phyloP scores from a whole-genome alignment of 2,797 vertebrate genomes.

The Telmatherina bonti region DNA sequence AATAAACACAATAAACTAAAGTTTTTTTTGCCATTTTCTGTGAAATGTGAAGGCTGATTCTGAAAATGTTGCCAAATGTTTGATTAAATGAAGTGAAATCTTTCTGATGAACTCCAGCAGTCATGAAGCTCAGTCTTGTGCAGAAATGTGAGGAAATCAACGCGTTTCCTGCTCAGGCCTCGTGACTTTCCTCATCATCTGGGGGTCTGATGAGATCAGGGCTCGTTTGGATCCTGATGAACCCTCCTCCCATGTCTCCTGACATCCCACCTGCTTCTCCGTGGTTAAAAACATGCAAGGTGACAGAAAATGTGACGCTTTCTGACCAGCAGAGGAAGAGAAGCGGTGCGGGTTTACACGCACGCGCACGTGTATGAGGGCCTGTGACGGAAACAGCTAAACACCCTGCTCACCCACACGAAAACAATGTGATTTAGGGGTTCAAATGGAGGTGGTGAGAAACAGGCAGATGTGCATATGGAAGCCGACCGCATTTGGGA shows the following conservation, averaged over 20 bases:
- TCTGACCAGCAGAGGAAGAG: background rate
- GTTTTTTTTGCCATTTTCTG: no score
- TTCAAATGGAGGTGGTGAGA: background rate
- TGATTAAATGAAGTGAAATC: no score
- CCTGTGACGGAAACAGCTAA: background rate
- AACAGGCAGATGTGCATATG: constrained; percentile 54
- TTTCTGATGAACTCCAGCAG: no score
- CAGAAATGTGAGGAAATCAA: background rate
- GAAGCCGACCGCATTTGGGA: constrained; percentile 54
- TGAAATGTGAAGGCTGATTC: no score
- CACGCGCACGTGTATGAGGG: background rate
- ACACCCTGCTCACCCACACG: background rate
- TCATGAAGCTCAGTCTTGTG: background rate
- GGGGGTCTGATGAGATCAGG: background rate
- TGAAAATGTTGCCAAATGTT: no score
- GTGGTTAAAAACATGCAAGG: background rate
- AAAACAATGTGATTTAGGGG: background rate
- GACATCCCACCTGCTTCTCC: no score
- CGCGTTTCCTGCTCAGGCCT: constrained; percentile 8
- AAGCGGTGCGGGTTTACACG: background rate
- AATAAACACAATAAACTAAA: no score
- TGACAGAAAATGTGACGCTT: background rate
- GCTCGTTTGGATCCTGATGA: background rate
- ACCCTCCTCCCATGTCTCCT: no score
- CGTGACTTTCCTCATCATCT: background rate